Conservation (phyloP, 2,888 invertebrate species). For the Mylabris sibirica region DNA sequence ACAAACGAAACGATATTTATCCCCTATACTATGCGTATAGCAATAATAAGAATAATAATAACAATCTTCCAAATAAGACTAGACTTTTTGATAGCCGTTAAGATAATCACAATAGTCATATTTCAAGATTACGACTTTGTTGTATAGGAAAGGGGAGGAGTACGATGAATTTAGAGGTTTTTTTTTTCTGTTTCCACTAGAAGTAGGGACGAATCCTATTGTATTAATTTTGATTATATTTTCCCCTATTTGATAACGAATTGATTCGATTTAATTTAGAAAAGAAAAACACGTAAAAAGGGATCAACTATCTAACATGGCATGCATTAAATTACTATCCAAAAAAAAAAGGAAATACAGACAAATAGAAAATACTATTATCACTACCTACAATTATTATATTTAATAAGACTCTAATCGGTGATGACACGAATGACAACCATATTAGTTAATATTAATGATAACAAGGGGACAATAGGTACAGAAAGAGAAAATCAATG, state of each 20-base stretch:
- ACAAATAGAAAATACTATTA: background rate
- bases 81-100: constrained; percentile 9
- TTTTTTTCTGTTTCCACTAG: background rate
- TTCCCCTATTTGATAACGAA: background rate
- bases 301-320: background rate
- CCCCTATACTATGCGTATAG: background rate
- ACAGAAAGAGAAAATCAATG: background rate
- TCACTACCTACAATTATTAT: background rate
- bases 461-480: background rate
- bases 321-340: background rate
- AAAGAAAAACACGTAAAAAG: background rate
- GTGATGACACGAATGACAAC: background rate
- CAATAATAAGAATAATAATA: background rate
- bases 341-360: background rate
- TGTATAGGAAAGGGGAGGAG: background rate
- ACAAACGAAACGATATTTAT: constrained; percentile 3
- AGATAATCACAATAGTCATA: constrained; percentile 9
- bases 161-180: background rate
- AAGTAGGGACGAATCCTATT: background rate
- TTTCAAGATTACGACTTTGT: constrained; percentile 1
- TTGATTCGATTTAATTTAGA: background rate
- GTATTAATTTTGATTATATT: constrained; percentile 4
- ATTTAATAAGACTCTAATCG: background rate
- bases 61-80: constrained; percentile 9
- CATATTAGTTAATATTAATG: background rate